Evolutionary conservation across 2,797 vertebrate genomes (phyloP).

Genomic region (Pipistrellus pygmaeus): DNA sequence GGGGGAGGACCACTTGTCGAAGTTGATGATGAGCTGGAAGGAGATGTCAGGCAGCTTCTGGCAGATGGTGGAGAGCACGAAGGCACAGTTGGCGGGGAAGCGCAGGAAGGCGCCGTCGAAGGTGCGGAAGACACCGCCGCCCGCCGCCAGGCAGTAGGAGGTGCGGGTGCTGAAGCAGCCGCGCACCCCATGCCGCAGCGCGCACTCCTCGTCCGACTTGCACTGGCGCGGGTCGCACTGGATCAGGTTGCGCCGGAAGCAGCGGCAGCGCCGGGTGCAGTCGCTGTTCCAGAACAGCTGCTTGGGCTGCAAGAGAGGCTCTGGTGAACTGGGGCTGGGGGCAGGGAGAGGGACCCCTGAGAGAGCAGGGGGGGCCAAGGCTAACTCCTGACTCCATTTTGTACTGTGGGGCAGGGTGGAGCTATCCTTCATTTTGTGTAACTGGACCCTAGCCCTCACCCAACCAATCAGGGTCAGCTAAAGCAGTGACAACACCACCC

Average conservation of each 20-base stretch:
- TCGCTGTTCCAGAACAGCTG: conserved; percentile 98
- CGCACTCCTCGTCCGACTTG: conserved; percentile 96
- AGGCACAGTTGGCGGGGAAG: conserved; percentile 98
- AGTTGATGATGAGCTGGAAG: conserved; percentile 99
- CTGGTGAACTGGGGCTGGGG: background rate
- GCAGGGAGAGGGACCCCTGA: too few relatives aligned
- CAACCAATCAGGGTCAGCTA: too few relatives aligned
- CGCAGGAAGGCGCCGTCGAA: conserved; percentile 97
- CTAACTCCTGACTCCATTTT: too few relatives aligned
- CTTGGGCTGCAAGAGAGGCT: conserved; percentile 91
- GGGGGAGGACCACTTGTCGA: conserved; percentile 98
- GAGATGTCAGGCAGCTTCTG: conserved; percentile 98
- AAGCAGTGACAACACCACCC: too few relatives aligned
- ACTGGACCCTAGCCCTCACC: too few relatives aligned
- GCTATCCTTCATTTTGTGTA: too few relatives aligned
- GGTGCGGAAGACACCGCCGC: conserved; percentile 96
- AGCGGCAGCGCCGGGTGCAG: conserved; percentile 97
- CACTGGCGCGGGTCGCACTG: conserved; percentile 98
- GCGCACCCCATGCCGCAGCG: conserved; percentile 91
- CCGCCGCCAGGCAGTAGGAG: conserved; percentile 95
- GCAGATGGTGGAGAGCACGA: conserved; percentile 99
- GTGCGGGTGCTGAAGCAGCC: conserved; percentile 95
- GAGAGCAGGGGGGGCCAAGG: too few relatives aligned
- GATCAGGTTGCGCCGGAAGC: conserved; percentile 97
- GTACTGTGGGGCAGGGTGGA: too few relatives aligned